Evolutionary conservation across 2,888 invertebrate genomes (phyloP).

Genomic region (Mimas tiliae): DNA sequence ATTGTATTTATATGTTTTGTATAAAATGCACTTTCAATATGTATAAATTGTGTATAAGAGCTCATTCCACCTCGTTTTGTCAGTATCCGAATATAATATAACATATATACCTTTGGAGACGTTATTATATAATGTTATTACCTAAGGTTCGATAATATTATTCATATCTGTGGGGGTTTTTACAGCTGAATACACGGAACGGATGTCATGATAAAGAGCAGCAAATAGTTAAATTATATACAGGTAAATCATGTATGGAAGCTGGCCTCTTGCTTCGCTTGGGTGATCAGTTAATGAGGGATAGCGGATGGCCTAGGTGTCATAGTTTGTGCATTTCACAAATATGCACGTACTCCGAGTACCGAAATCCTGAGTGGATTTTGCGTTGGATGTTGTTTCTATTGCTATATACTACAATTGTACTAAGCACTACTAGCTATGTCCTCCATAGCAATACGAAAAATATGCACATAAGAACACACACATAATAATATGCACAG

Average conservation of each 20-base stretch:
- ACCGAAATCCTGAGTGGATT: too few species aligned
- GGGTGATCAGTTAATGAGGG: constrained; percentile 17
- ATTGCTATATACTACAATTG: neutral
- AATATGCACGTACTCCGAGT: neutral
- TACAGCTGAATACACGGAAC: constrained; percentile 23
- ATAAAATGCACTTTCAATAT: constrained; percentile 4
- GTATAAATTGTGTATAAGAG: constrained; percentile 1
- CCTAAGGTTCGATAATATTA: neutral
- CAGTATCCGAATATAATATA: neutral
- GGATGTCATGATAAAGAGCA: constrained; percentile 15
- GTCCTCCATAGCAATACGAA: too few species aligned
- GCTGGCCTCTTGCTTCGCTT: constrained; percentile 21
- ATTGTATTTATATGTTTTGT: constrained; percentile 9
- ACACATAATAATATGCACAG: neutral
- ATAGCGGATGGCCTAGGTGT: constrained; percentile 2
- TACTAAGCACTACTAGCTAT: too few species aligned
- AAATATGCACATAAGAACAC: too few species aligned
- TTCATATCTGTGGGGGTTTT: constrained; percentile 18
- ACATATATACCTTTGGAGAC: neutral
- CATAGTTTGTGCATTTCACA: neutral
- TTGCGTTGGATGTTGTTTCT: neutral
- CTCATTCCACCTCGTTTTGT: neutral
- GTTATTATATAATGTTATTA: neutral
- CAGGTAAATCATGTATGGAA: constrained; percentile 18
- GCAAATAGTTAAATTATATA: constrained; percentile 10